These are phyloP conservation scores for Aphrophora alni DNA, from an alignment of 2,888 invertebrate genomes.

Conservation along the genomic window DNA sequence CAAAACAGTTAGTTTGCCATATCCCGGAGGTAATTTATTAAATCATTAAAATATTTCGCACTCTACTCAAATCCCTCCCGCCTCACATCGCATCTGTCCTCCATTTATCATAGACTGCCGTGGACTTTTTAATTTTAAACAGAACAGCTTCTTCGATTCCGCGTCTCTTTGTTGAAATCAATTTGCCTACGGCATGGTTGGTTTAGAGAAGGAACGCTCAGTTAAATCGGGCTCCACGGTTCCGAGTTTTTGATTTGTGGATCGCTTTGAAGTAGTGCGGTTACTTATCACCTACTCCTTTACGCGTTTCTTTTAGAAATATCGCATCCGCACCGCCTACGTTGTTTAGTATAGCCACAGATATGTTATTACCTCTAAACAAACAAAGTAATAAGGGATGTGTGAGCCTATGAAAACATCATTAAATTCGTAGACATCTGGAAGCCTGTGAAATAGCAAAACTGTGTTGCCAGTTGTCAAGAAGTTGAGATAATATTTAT, in stretches of 20 bases:
- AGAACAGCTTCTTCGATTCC: background rate
- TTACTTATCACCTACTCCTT: background rate
- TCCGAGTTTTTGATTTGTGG: constrained; percentile 4
- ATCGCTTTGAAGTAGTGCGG: background rate
- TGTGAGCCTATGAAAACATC: background rate
- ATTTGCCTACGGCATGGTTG: background rate
- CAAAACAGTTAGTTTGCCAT: background rate
- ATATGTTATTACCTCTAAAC: background rate
- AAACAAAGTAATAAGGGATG: background rate
- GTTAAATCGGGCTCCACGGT: background rate
- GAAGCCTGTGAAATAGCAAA: background rate
- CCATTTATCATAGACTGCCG: background rate
- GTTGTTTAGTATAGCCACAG: background rate
- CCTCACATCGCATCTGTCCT: background rate
- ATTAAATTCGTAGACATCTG: background rate
- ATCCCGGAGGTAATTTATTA: background rate
- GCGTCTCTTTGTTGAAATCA: background rate
- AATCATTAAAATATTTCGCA: constrained; percentile 6
- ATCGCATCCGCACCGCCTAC: background rate
- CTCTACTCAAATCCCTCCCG: background rate
- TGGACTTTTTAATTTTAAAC: background rate
- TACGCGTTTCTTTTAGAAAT: background rate
- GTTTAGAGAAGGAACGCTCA: background rate
- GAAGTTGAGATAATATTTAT: background rate
- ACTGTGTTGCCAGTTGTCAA: background rate